Base-by-base conservation (phyloP, 1,140 invertebrate genomes). In the Ostrea edulis region DNA sequence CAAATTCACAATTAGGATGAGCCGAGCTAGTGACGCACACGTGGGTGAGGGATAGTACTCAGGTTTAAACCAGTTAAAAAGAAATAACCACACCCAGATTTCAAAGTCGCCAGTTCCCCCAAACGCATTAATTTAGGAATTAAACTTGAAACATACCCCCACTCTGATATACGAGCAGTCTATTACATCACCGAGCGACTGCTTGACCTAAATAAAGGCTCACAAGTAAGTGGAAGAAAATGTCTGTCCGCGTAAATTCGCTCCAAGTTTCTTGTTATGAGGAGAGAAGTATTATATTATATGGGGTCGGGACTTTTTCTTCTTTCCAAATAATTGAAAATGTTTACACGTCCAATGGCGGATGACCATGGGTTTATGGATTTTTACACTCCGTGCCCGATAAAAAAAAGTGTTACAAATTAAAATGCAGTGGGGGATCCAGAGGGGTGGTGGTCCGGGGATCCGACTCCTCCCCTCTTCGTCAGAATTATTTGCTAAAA, bases 301-400 rank as follows among this genome's bases (percentile, higher is more conserved):
- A 44, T 44, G 35, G 1, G n/a, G n/a, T n/a, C n/a, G 35, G 35
- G 5, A 44, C 1, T 44, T 44, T 44, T 5, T 44, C 7, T 20
- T 62, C n/a, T 62, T 62, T 20, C 55, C 12, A 0, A 58, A 58
- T 17, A 12, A 12, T 17, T 62, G n/a, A 62, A 62, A 62, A 17
- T 62, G 55, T 62, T 62, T 62, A 62, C 55, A 62, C 55, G 55
- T 62, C 14, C n/a, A 62, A 62, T 62, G 55, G 55, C 55, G 55
- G 55, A 62, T 17, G 35, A 5, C 35, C 35, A 44, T 44, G 5
- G 5, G 55, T 62, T 62, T 62, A 14, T 20, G 55, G n/a, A 20
- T 62, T 62, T 62, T 62, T n/a, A 17, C 14, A 62, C n/a, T 62
- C 55, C 55, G 55, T 62, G 55, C 55, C 55, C 55, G 55, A 62